Conservation (phyloP, 2,113 vertebrate genomes). For the Pituophis catenifer region DNA sequence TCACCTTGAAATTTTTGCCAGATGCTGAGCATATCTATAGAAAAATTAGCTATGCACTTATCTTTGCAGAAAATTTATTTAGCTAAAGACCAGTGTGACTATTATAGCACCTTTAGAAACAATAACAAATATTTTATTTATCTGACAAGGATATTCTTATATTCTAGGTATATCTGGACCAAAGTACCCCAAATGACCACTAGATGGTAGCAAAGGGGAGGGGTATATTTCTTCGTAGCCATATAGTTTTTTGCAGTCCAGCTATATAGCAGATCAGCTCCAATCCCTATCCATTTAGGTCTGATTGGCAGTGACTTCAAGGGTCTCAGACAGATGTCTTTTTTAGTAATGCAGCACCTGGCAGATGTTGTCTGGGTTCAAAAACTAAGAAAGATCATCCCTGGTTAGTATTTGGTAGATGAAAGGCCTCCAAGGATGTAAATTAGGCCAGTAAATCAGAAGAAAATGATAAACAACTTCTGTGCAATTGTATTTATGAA, state of each 20-base stretch:
- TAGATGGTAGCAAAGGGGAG: not conserved
- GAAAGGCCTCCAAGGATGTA: not conserved
- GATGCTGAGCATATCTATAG: slow-evolving; percentile 74
- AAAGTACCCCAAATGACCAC: not conserved
- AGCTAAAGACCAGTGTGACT: not conserved
- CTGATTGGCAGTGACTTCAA: not conserved
- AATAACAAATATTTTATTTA: not conserved
- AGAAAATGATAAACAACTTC: not conserved
- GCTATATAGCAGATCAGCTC: not conserved
- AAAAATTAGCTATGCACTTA: slow-evolving; percentile 62
- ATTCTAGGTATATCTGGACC: not conserved
- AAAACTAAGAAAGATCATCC: not conserved
- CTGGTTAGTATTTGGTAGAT: not conserved
- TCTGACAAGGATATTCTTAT: not conserved
- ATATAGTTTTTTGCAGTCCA: not conserved
- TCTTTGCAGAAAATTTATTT: slow-evolving; percentile 52
- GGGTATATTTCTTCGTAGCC: not conserved
- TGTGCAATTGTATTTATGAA: not conserved
- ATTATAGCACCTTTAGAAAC: not conserved
- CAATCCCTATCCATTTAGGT: not conserved
- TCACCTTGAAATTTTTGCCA: slow-evolving; percentile 82
- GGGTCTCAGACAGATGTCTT: not conserved
- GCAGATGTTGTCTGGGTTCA: not conserved
- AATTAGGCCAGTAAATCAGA: not conserved
- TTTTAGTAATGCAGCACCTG: not conserved